phyloP scores from a whole-genome alignment of 2,797 vertebrate genomes.

The Spinus olivaceus region DNA sequence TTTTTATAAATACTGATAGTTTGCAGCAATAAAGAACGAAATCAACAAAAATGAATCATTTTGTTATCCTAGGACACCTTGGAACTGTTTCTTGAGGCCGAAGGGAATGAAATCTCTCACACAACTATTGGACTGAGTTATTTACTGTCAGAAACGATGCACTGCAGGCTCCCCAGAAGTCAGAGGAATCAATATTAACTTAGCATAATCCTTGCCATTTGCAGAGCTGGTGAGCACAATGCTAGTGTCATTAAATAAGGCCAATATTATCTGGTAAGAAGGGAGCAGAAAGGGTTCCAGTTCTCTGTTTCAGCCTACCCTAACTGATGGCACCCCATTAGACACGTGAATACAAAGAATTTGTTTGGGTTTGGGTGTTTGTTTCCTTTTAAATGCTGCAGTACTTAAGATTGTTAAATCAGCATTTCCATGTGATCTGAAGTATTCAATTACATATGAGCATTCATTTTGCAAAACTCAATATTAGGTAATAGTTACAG shows the following conservation, averaged over 20 bases:
- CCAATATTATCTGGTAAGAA: conserved; percentile 46
- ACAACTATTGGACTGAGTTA: conserved; percentile 55
- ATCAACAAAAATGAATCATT: conserved; percentile 39
- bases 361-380: conserved; percentile 29
- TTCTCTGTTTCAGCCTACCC: conserved; percentile 50
- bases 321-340: conserved; percentile 70
- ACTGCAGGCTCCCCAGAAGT: conserved; percentile 43
- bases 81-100: conserved; percentile 25
- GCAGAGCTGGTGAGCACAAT: conserved; percentile 45
- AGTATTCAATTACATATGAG: conserved; percentile 80
- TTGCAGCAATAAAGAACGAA: conserved; percentile 75
- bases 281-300: conserved; percentile 61
- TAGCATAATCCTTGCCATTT: conserved; percentile 49
- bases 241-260: conserved; percentile 62
- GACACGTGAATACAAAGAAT: conserved; percentile 73
- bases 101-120: conserved; percentile 48
- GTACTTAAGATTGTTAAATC: conserved; percentile 74
- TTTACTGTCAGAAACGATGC: conserved; percentile 42
- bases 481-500: conserved; percentile 84
- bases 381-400: conserved; percentile 76
- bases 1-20: conserved; percentile 76
- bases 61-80: conserved; percentile 48
- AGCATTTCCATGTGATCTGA: conserved; percentile 79
- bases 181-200: conserved; percentile 42
- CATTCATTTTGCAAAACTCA: conserved; percentile 81